Evolutionary conservation across 1,140 invertebrate species (phyloP).

Genomic region (Drosophila malerkotliana): DNA sequence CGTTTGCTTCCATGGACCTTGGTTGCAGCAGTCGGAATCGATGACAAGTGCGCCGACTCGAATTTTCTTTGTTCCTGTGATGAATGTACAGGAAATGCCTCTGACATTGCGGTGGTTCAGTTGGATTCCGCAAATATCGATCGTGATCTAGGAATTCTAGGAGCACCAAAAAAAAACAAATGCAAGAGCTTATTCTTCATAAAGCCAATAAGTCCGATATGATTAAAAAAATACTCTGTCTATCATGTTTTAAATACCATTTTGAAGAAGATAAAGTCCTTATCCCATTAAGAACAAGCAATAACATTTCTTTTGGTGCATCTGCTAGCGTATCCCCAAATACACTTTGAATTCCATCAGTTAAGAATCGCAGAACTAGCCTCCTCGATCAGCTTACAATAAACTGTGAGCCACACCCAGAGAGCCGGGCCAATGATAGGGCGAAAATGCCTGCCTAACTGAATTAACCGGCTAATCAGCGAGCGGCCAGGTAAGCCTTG

Average conservation of each 20-base stretch:
- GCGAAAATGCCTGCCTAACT: constrained; percentile 56
- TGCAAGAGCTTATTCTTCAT: too few relatives aligned
- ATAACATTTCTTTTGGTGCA: background rate
- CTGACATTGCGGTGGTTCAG: constrained; percentile 33
- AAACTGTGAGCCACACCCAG: constrained; percentile 56
- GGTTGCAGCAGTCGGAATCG: constrained; percentile 7
- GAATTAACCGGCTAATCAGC: constrained; percentile 73
- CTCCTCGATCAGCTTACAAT: constrained; percentile 50
- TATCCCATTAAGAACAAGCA: background rate
- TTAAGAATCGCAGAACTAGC: constrained; percentile 39
- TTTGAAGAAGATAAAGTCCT: too few relatives aligned
- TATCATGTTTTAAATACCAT: too few relatives aligned
- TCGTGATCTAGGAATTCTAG: constrained; percentile 8
- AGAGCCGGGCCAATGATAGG: constrained; percentile 52
- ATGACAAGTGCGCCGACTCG: constrained; percentile 45
- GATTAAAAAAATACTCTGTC: too few relatives aligned
- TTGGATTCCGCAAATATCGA: constrained; percentile 23
- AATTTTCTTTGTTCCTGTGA: constrained; percentile 38
- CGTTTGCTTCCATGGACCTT: constrained; percentile 45
- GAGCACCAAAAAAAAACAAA: too few relatives aligned
- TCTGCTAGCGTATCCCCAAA: constrained; percentile 6
- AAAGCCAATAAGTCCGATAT: too few relatives aligned
- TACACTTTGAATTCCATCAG: constrained; percentile 52
- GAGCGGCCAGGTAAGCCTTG: constrained; percentile 15
- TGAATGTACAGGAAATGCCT: constrained; percentile 38